phyloP scores from a whole-genome alignment of 2,888 invertebrate genomes.

The Tiphia femorata region DNA sequence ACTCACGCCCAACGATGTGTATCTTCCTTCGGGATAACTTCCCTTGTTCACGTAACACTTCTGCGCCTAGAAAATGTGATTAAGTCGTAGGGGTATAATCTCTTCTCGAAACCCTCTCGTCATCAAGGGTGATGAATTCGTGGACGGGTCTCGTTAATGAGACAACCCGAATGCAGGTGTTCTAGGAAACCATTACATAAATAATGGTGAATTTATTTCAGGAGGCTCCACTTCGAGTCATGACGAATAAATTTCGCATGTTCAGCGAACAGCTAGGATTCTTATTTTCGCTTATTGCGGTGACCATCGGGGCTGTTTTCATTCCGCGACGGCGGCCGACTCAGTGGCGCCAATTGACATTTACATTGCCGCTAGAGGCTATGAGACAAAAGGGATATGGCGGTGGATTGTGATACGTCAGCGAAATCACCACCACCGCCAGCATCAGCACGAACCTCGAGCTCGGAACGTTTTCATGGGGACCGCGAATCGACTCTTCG shows the following conservation, averaged over 20 bases:
- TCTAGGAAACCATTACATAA: no score
- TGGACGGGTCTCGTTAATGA: no score
- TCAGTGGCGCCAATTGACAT: slow-evolving; percentile 48
- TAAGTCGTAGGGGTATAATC: neutral
- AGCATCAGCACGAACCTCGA: no score
- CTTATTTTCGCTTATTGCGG: no score
- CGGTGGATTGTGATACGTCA: slow-evolving; percentile 50
- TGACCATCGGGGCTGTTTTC: slow-evolving; percentile 25
- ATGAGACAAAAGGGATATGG: slow-evolving; percentile 45
- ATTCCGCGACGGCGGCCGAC: slow-evolving; percentile 37
- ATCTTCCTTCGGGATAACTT: slow-evolving; percentile 35
- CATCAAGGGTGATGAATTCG: no score
- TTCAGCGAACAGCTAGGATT: no score
- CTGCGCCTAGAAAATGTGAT: slow-evolving; percentile 13
- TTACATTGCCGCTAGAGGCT: slow-evolving; percentile 45
- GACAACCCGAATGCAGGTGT: no score
- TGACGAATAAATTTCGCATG: no score
- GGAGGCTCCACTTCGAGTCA: no score
- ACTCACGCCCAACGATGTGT: slow-evolving; percentile 45
- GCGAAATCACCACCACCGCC: slow-evolving; percentile 55
- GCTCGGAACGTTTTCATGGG: slow-evolving; percentile 34
- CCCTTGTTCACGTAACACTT: slow-evolving; percentile 15
- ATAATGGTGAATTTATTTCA: no score
- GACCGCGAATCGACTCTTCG: slow-evolving; percentile 46
- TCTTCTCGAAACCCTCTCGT: no score